Percentiles rank a stretch among this genome's conserved stretches.
Conservation (phyloP, 2,888 invertebrate species). For the Tiliacea citrago region DNA sequence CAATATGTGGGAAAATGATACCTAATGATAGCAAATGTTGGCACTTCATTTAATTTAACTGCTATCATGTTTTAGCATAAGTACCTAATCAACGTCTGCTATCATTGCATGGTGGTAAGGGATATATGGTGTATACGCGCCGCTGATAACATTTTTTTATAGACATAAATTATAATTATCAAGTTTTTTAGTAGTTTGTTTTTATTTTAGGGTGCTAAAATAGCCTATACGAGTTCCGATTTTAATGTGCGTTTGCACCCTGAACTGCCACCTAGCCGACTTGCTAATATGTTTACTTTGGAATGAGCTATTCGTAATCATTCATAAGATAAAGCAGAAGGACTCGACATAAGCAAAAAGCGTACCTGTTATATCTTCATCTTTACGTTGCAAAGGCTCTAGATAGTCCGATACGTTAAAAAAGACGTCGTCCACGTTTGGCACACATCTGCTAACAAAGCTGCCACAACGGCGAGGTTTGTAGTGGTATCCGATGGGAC, state of each 20-base stretch:
- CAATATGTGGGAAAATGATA: conserved; percentile 16
- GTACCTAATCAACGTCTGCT: conserved; percentile 13
- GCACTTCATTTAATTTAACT: conserved; percentile 7
- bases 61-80: conserved; percentile 15
- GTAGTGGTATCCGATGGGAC: conserved; percentile 89
- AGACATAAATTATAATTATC: background rate
- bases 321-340: background rate
- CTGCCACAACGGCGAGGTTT: conserved; percentile 76
- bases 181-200: background rate
- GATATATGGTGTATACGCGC: background rate
- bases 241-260: background rate
- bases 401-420: conserved; percentile 81
- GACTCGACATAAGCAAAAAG: background rate
- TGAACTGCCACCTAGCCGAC: background rate
- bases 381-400: conserved; percentile 71
- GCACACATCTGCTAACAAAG: conserved; percentile 79
- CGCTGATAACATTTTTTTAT: background rate
- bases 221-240: background rate
- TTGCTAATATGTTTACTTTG: background rate
- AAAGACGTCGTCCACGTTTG: conserved; percentile 74
- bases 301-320: background rate
- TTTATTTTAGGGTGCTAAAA: background rate
- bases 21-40: background rate
- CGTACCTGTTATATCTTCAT: conserved; percentile 76
- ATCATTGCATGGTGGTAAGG: background rate